Conservation (phyloP, 1,140 invertebrate species). For the Cotesia chilonis region DNA sequence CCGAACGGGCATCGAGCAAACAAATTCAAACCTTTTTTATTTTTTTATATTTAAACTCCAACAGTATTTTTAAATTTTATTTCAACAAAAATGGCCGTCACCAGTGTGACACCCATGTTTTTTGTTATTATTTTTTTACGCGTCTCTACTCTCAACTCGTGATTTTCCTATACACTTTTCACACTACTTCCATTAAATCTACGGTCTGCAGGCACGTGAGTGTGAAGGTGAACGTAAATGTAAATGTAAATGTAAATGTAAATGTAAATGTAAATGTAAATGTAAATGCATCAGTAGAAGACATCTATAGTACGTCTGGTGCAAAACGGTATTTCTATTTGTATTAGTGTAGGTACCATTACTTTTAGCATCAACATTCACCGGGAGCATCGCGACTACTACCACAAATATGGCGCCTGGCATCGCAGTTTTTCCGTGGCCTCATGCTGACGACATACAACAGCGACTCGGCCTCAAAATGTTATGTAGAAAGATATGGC, state of each 20-base stretch:
- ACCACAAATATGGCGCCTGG: constrained; percentile 67
- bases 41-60: too few species aligned
- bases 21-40: constrained; percentile 65
- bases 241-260: too few species aligned
- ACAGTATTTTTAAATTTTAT: too few species aligned
- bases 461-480: constrained; percentile 17
- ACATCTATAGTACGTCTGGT: too few species aligned
- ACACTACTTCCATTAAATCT: constrained; percentile 39
- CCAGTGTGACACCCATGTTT: constrained; percentile 62
- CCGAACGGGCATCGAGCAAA: constrained; percentile 45
- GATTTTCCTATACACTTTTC: constrained; percentile 62
- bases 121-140: constrained; percentile 30
- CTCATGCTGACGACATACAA: constrained; percentile 11
- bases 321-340: too few species aligned
- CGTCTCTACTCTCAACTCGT: constrained; percentile 58
- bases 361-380: too few species aligned
- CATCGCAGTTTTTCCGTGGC: constrained; percentile 54
- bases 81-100: constrained; percentile 63
- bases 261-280: too few species aligned
- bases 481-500: neutral
- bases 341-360: too few species aligned
- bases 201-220: too few species aligned
- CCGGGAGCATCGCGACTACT: constrained; percentile 10
- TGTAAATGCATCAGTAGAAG: too few species aligned
- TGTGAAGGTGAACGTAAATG: too few species aligned